Conservation (phyloP, 2,113 vertebrate genomes). For the Oncorhynchus nerka region DNA sequence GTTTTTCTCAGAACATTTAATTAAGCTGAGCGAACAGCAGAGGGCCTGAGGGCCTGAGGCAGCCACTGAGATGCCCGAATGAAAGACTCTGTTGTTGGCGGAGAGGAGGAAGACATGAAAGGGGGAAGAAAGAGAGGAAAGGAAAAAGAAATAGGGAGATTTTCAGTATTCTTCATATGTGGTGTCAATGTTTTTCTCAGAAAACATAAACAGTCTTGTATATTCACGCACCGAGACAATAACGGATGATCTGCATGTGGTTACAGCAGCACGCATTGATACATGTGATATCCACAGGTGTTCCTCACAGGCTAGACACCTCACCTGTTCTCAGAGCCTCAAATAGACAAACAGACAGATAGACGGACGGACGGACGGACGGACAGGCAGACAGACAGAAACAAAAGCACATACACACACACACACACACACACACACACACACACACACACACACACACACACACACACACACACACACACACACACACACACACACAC, state of each 20-base stretch:
- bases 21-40: conserved; percentile 66
- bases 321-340: not conserved
- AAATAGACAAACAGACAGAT: not conserved
- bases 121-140: conserved; percentile 56
- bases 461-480: not conserved
- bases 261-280: not conserved
- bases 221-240: not conserved
- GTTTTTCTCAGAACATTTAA: conserved; percentile 70
- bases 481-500: not conserved
- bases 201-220: not conserved
- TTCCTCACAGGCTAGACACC: not conserved
- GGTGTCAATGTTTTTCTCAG: conserved; percentile 11
- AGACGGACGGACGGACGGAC: not conserved
- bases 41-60: conserved; percentile 57
- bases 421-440: not conserved
- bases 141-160: conserved; percentile 40
- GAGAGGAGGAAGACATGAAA: conserved; percentile 62
- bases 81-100: conserved; percentile 71
- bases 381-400: not conserved
- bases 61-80: conserved; percentile 57
- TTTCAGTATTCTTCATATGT: conserved; percentile 24
- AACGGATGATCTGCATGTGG: not conserved
- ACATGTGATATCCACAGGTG: not conserved
- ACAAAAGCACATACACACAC: not conserved
- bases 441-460: not conserved